These are phyloP conservation scores for Kradibia gibbosae DNA, from an alignment of 1,140 invertebrate genomes.

Conservation along the genomic window DNA sequence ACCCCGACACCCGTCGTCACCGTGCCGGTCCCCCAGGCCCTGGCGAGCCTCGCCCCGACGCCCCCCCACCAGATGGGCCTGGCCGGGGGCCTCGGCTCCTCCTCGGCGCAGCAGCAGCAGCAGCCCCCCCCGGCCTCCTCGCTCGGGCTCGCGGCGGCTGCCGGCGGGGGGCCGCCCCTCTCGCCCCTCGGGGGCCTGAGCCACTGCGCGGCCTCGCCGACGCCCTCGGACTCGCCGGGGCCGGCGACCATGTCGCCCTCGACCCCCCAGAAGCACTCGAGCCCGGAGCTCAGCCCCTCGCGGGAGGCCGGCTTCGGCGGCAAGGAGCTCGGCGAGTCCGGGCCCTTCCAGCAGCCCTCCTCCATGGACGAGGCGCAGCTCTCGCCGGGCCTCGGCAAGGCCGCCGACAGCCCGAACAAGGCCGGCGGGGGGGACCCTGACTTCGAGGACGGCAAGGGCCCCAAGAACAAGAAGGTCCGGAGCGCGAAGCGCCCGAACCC, in stretches of 20 bases:
- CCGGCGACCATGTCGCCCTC: background rate
- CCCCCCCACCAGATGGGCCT: background rate
- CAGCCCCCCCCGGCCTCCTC: background rate
- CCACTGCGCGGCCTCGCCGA: background rate
- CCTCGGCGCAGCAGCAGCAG: background rate
- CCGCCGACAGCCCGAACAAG: slow-evolving; percentile 1
- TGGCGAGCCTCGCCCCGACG: background rate
- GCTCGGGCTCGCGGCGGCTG: background rate
- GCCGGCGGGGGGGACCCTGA: slow-evolving; percentile 55
- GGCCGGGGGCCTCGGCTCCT: background rate
- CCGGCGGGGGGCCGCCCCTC: slow-evolving; percentile 5
- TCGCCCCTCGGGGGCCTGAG: background rate
- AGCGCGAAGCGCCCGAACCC: slow-evolving; percentile 63
- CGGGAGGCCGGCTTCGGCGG: slow-evolving; percentile 45
- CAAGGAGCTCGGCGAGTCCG: slow-evolving; percentile 49
- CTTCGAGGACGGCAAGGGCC: slow-evolving; percentile 64
- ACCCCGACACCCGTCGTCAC: background rate
- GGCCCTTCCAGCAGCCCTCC: background rate
- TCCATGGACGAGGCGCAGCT: background rate
- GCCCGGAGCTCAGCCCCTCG: slow-evolving; percentile 34
- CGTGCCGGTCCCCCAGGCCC: background rate
- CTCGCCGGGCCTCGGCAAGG: slow-evolving; percentile 4
- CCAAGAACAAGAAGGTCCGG: slow-evolving; percentile 66
- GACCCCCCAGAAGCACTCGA: slow-evolving; percentile 10
- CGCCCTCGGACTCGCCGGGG: background rate